These are phyloP conservation scores for Athalia cordata DNA, from an alignment of 2,888 invertebrate species.

Conservation along the genomic window DNA sequence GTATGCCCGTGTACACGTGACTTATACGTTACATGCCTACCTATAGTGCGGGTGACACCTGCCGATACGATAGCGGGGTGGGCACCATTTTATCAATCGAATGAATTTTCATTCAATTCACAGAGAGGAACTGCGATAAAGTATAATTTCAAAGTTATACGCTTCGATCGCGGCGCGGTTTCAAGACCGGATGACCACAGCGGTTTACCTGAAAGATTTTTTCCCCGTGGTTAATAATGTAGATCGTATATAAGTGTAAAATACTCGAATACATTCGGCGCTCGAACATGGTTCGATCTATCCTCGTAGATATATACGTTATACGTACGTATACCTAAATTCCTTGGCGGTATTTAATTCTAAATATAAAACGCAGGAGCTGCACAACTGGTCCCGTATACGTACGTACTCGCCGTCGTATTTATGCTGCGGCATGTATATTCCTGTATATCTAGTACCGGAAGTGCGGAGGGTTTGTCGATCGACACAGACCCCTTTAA, in stretches of 20 bases:
- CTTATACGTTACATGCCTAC: no score
- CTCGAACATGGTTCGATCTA: conserved; percentile 54
- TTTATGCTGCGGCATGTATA: conserved; percentile 29
- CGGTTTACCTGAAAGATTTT: no score
- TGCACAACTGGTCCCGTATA: conserved; percentile 1
- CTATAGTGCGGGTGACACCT: no score
- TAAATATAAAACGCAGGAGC: conserved; percentile 53
- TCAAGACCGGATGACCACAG: no score
- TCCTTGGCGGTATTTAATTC: conserved; percentile 54
- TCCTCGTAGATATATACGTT: conserved; percentile 45
- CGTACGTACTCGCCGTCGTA: conserved; percentile 13
- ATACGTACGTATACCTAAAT: conserved; percentile 27
- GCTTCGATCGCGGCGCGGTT: no score
- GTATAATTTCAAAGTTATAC: no score
- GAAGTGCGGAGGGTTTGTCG: conserved; percentile 33
- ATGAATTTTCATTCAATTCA: neutral
- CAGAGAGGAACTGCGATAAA: neutral
- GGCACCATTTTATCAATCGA: neutral
- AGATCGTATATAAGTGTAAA: no score
- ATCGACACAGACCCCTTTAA: conserved; percentile 21
- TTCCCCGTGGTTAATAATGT: no score
- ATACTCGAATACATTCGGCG: conserved; percentile 45
- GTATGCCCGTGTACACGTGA: no score
- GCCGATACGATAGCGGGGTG: no score
- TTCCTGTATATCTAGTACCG: conserved; percentile 22